phyloP scores from a whole-genome alignment of 2,113 vertebrate species.

The Stegostoma tigrinum region DNA sequence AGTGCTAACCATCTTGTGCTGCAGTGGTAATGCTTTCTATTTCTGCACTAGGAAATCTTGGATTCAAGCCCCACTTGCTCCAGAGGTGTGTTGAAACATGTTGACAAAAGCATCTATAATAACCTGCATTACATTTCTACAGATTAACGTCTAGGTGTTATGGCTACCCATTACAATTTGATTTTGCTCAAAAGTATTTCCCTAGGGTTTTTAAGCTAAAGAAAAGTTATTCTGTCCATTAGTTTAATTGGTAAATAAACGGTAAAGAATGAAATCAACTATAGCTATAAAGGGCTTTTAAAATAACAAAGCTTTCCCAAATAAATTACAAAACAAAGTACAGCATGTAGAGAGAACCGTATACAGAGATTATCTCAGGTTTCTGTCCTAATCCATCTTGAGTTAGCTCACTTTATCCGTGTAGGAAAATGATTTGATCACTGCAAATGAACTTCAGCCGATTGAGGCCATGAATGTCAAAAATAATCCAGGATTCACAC shows the following conservation, averaged over 20 bases:
- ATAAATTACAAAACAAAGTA: neutral
- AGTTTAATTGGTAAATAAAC: too few relatives aligned
- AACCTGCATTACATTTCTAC: neutral
- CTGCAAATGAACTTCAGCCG: neutral
- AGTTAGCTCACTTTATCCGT: neutral
- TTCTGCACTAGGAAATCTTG: too few relatives aligned
- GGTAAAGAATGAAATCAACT: neutral
- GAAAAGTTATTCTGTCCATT: neutral
- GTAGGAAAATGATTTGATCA: neutral
- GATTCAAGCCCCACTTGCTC: too few relatives aligned
- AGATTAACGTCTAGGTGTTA: neutral
- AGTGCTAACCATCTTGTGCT: too few relatives aligned
- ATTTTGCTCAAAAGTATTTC: neutral
- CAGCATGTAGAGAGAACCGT: neutral
- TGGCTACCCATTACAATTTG: neutral
- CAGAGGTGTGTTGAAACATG: too few relatives aligned
- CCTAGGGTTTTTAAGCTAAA: neutral
- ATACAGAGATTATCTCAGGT: neutral
- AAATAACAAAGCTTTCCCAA: neutral
- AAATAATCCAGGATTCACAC: neutral
- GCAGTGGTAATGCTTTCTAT: too few relatives aligned
- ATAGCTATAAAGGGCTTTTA: neutral
- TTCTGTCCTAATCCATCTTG: neutral
- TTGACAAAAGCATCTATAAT: neutral
- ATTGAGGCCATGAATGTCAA: neutral